Conservation (phyloP, 2,113 vertebrate species). For the Gymnogyps californianus region DNA sequence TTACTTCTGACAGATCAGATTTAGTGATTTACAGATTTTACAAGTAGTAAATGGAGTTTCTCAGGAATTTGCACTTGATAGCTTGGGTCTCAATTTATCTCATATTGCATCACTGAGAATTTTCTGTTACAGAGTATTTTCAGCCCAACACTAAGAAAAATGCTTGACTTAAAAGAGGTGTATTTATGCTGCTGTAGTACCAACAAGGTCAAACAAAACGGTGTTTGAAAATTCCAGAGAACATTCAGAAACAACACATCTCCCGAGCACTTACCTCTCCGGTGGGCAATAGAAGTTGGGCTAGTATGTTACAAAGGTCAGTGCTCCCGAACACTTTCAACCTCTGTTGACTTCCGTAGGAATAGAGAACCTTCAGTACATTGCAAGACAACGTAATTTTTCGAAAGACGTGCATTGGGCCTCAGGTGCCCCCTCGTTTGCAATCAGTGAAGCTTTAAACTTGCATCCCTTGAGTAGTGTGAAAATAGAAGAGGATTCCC, state of each 20-base stretch:
- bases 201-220: not conserved
- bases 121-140: not conserved
- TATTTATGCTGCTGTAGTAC: not conserved
- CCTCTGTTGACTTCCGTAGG: not conserved
- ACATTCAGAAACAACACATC: not conserved
- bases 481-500: constrained; percentile 13
- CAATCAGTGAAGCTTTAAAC: not conserved
- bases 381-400: not conserved
- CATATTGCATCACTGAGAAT: not conserved
- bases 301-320: not conserved
- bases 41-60: not conserved
- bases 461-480: not conserved
- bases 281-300: not conserved
- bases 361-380: not conserved
- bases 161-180: not conserved
- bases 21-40: not conserved
- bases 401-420: not conserved
- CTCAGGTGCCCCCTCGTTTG: not conserved
- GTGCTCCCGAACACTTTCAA: not conserved
- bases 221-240: not conserved
- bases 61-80: not conserved
- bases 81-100: not conserved
- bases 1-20: not conserved
- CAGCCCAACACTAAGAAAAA: not conserved
- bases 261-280: not conserved